Evolutionary conservation across 2,797 vertebrate species (phyloP), one percentile per base, ranked within the genome.

Genomic region (Acanthurus tractus): DNA sequence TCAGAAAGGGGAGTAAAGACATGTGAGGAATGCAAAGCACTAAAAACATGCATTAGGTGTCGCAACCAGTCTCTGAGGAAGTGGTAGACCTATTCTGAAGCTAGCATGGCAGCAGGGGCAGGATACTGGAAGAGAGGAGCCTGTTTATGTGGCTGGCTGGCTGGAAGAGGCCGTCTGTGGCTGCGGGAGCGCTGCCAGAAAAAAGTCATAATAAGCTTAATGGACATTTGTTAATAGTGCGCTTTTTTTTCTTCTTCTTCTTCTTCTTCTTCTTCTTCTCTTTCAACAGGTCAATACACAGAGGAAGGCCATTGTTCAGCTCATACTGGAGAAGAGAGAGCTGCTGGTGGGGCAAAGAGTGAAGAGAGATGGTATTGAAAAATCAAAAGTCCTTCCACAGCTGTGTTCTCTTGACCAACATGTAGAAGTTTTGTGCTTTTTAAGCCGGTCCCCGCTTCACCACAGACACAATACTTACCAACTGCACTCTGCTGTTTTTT

Each of bases 251-350:
- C 20, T 68, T 42, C 46, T 62, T 72, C 63, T 69, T 46, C 74
- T 72, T 57, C 70, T 44, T 74, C 17, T 68, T 61, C 81, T 34
- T 76, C 50, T 74, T 57, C 67, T 49, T 75, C 17, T 66, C 62
- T 83, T 42, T 76, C 54, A 67, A 75, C 89, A 96, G 95, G 95
- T 96, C 83, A 96, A 96, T 65, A 94, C 93, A 59, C 95, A 96
- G 90, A 93, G 95, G 79, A 95, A 96, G 83, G 94, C 95, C 78
- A 95, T 96, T 56, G 93, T 96, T 70, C 95, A 95, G 88, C 95
- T 96, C 76, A 94, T 96, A 68, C 83, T 96, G 93, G 94, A 95
- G 90, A 96, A 96, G 89, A 92, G 93, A 78, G 94, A 95, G 85
- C 90, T 95, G 84, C 91, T 95, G 83, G 92, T 94, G 70, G 92